Base-by-base conservation (phyloP, 2,888 invertebrate genomes). In the Apotomis capreana region DNA sequence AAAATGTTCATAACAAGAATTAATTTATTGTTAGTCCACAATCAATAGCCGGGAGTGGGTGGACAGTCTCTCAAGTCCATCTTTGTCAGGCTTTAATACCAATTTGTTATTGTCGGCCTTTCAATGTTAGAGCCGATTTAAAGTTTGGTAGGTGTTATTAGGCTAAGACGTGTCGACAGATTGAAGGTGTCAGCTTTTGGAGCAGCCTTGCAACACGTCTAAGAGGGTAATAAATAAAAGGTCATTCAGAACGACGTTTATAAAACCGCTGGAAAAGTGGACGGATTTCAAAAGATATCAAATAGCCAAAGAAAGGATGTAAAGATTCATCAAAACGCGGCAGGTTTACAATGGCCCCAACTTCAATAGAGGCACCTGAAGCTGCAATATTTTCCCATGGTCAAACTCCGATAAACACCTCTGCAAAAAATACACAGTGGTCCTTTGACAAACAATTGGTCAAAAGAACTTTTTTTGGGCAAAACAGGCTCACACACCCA, bases 1-100 rank as follows among this genome's bases (percentile, higher is more conserved):
- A 90, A 90, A 91, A 89, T 87, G 89, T 85, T 92, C 87, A 92
- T 92, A 92, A 92, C 91, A 89, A 86, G 92, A 90, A 90, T 92
- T 92, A 91, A 92, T 92, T 92, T 91, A 91, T 91, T 89, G 89
- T 90, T 79, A 88, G 85, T 84, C 89, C 87, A 84, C 89, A 88
- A 90, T 93, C 90, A 92, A 92, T 91, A 89, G 91, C 83, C 83
- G 81, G 86, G 89, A 90, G 92, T 93, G 92, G 93, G 93, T 92
- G 93, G 93, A 93, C 92, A 92, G 91, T 87, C 91, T 88, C 87
- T 89, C 87, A 90, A 90, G 92, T 92, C 91, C 92, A 92, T 92
- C 92, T 92, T 92, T 92, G 92, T 93, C 90, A 91, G 86, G 89
- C 91, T 90, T 89, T 92, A 90, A 91, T 92, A 90, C 90, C 89